Conservation (phyloP, 2,888 invertebrate species). For the Lasioglossum figueresi region DNA sequence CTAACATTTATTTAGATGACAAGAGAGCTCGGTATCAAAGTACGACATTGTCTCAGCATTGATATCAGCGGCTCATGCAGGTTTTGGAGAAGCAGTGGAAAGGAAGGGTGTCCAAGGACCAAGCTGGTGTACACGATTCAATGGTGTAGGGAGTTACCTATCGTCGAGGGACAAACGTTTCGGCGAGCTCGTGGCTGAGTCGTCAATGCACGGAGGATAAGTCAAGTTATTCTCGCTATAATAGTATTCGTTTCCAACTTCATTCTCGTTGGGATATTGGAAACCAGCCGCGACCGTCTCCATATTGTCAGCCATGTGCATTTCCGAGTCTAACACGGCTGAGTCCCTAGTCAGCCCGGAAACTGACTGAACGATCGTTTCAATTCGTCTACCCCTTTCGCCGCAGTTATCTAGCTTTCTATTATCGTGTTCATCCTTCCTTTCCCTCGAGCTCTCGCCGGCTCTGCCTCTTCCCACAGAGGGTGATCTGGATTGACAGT, state of each 20-base stretch:
- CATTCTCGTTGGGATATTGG: constrained; percentile 74
- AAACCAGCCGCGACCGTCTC: constrained; percentile 71
- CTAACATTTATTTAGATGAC: background rate
- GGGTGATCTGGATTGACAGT: constrained; percentile 67
- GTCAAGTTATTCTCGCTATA: constrained; percentile 81
- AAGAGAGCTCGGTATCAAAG: background rate
- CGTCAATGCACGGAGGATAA: constrained; percentile 81
- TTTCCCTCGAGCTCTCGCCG: constrained; percentile 62
- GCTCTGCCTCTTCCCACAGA: constrained; percentile 68
- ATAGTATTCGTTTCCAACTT: constrained; percentile 77
- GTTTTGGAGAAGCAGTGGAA: constrained; percentile 20
- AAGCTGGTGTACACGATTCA: constrained; percentile 14
- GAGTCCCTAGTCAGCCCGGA: constrained; percentile 66
- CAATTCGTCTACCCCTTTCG: constrained; percentile 77
- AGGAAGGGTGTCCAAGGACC: constrained; percentile 27
- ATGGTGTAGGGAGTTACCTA: constrained; percentile 75
- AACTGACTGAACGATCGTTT: constrained; percentile 80
- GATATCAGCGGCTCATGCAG: background rate
- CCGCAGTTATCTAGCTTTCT: constrained; percentile 59
- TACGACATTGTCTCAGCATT: background rate
- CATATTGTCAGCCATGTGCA: constrained; percentile 61
- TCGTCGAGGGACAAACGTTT: constrained; percentile 87
- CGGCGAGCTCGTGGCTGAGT: constrained; percentile 83
- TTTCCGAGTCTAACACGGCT: constrained; percentile 63
- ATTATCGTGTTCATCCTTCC: constrained; percentile 67